These are phyloP conservation scores for Ernsta delagoae DNA, from an alignment of 2,888 invertebrate species.

Conservation along the genomic window DNA sequence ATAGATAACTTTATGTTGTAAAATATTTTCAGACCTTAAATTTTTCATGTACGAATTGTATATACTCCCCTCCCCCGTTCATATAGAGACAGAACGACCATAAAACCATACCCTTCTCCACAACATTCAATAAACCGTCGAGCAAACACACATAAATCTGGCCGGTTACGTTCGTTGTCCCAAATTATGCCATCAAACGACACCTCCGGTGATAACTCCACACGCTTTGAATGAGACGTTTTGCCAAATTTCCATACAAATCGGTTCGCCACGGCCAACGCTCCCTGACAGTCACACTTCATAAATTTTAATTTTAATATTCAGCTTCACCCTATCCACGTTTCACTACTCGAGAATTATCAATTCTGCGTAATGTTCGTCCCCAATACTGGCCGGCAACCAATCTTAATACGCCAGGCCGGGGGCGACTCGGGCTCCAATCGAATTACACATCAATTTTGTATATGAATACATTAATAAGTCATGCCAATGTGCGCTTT, in stretches of 20 bases:
- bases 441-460: conserved; percentile 35
- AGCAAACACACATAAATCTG: conserved; percentile 77
- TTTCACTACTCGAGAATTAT: conserved; percentile 44
- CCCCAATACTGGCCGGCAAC: conserved; percentile 28
- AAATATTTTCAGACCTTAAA: no score
- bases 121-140: conserved; percentile 74
- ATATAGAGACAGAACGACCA: conserved; percentile 51
- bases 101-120: conserved; percentile 66
- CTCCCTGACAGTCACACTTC: no score
- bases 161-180: conserved; percentile 71
- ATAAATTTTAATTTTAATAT: no score
- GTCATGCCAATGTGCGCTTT: conserved; percentile 35
- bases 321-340: conserved; percentile 57
- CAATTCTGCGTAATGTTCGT: conserved; percentile 30
- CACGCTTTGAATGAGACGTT: conserved; percentile 64
- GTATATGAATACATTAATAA: conserved; percentile 35
- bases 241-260: conserved; percentile 50
- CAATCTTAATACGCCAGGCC: conserved; percentile 34
- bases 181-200: conserved; percentile 81
- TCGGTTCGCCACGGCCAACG: no score
- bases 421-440: conserved; percentile 30
- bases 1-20: no score
- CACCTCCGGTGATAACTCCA: conserved; percentile 56
- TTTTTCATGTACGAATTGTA: no score
- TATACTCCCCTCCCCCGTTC: background rate